Conservation (phyloP, 2,888 invertebrate genomes). For the Drosophila melanosoma region DNA sequence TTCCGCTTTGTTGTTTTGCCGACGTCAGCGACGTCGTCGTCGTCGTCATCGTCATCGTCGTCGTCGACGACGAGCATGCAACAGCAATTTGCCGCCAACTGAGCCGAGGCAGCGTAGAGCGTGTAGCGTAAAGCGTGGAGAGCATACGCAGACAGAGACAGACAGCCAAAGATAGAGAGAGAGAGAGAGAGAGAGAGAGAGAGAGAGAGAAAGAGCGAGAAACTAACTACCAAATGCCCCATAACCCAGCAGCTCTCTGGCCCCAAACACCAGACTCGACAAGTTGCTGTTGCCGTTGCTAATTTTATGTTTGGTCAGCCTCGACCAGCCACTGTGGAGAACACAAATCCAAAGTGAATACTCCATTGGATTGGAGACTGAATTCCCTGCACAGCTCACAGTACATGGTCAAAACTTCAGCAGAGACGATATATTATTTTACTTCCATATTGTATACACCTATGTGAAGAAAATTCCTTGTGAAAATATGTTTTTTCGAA, state of each 20-base stretch:
- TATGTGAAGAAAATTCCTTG: background rate
- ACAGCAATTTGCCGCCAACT: slow-evolving; percentile 79
- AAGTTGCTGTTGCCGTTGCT: slow-evolving; percentile 36
- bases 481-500: background rate
- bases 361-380: background rate
- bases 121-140: slow-evolving; percentile 54
- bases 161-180: slow-evolving; percentile 3
- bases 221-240: slow-evolving; percentile 36
- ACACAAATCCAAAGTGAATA: background rate
- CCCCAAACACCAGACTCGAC: slow-evolving; percentile 7
- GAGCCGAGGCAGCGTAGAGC: slow-evolving; percentile 54
- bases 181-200: slow-evolving; percentile 9
- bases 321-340: background rate
- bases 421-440: background rate
- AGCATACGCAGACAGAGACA: slow-evolving; percentile 20
- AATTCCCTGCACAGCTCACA: background rate
- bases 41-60: slow-evolving; percentile 41
- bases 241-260: slow-evolving; percentile 17
- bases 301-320: slow-evolving; percentile 22
- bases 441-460: background rate
- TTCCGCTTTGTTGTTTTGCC: slow-evolving; percentile 83
- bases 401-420: background rate
- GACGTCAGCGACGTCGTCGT: slow-evolving; percentile 64
- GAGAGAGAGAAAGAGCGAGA: slow-evolving; percentile 10
- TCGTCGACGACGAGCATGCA: slow-evolving; percentile 61